Evolutionary conservation across 2,888 invertebrate species (phyloP), one percentile per base, ranked within the genome.

Genomic region (Strigamia crassipes): DNA sequence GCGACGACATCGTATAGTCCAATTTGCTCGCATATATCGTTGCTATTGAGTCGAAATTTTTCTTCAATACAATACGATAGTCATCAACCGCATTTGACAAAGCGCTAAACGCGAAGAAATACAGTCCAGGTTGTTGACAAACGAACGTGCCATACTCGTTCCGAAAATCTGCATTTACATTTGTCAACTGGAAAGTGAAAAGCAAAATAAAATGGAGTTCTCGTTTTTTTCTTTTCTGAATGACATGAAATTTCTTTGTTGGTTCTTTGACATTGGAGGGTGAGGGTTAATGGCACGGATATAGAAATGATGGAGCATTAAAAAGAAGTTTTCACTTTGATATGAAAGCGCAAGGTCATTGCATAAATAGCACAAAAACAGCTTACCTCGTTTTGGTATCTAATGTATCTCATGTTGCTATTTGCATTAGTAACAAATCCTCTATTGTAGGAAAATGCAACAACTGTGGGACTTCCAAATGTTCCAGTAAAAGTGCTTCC

Each of bases 61-160:
- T 42, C 31, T 83, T 83, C 15, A 83, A 31, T 56, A 82, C 82
- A 56, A 83, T 83, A 0, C 83, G 66, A 51, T 83, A 83, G 23
- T 83, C 83, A 15, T 82, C 56, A 1, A 66, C 31, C 3, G 66
- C 82, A 23, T 83, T 83, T 10, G 83, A 83, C 2, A 83, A 79
- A 5, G 83, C 82, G 15, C 82, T 61, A 15, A 83, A 31, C 12
- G 82, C 77, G 77, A 83, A 83, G 12, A 82, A 34, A 61, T 83
- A 83, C 13, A 82, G 56, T 77, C 83, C 83, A 5, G 42, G 79
- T n/a, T 51, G 23, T 42, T 82, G 79, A 38, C 82, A 82, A 18
- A 83, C 80, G 31, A 83, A 83, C 15, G 82, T 83, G 13, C 83
- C 83, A 73, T 81, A 83, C 21, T 83, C 83, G 5, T 34, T 77